Evolutionary conservation across 2,797 vertebrate genomes (phyloP).

Genomic region (Phaenicophaeus curvirostris): DNA sequence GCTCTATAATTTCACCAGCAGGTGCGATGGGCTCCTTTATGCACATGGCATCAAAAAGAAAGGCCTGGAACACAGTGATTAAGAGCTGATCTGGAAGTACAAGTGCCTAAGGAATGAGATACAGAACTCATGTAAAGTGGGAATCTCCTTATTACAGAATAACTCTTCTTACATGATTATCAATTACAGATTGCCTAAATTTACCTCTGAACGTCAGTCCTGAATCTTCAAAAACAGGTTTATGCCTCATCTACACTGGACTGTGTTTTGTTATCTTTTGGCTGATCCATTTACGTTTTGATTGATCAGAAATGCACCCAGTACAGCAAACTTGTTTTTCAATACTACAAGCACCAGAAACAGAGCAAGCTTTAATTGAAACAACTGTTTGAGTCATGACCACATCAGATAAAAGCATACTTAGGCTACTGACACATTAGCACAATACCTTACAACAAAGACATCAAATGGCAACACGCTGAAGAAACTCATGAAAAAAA

Average conservation of each 20-base stretch:
- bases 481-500: neutral
- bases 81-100: neutral
- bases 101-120: neutral
- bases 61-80: neutral
- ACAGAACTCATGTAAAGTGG: neutral
- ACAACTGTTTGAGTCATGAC: neutral
- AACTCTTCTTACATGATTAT: neutral
- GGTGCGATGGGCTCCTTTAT: neutral
- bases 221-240: neutral
- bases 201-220: neutral
- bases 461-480: neutral
- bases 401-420: neutral
- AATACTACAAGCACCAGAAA: neutral
- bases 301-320: neutral
- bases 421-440: constrained; percentile 5
- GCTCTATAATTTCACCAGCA: neutral
- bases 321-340: neutral
- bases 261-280: neutral
- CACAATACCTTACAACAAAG: constrained; percentile 29
- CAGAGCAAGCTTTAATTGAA: neutral
- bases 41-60: neutral
- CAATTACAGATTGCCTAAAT: neutral
- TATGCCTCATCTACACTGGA: neutral
- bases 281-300: neutral
- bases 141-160: neutral